A percentile compares a stretch with the other conserved stretches of the same genome.
Evolutionary conservation across 1,140 invertebrate species (phyloP).

Genomic region (Chymomyza costata): DNA sequence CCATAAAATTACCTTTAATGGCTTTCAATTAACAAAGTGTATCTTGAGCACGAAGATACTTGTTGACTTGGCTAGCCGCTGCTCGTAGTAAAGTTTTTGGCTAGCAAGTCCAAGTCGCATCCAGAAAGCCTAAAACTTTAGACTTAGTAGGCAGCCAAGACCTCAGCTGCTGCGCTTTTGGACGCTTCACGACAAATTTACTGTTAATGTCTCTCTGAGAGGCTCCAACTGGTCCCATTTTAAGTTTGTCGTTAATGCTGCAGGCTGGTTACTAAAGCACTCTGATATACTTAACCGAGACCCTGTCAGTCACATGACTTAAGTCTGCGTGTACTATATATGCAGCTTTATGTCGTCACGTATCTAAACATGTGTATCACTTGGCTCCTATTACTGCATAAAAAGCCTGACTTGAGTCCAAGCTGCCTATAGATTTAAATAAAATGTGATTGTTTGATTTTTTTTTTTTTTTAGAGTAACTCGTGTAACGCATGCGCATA

Average conservation of each 20-base stretch:
- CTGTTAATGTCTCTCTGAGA: slow-evolving; percentile 46
- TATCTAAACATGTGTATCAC: slow-evolving; percentile 73
- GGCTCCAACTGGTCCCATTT: slow-evolving; percentile 17
- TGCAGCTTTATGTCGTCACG: slow-evolving; percentile 66
- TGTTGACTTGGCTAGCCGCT: background rate
- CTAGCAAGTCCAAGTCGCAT: no score
- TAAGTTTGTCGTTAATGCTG: slow-evolving; percentile 25
- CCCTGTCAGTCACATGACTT: slow-evolving; percentile 12
- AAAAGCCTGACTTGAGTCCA: slow-evolving; percentile 10
- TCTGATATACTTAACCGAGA: slow-evolving; percentile 12
- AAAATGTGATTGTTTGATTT: slow-evolving; percentile 1
- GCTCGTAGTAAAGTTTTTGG: no score
- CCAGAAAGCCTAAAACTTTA: slow-evolving; percentile 2
- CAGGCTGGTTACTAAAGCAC: slow-evolving; percentile 21
- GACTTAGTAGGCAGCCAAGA: background rate
- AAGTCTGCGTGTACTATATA: slow-evolving; percentile 23
- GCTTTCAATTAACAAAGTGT: slow-evolving; percentile 75
- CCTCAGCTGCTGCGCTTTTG: background rate
- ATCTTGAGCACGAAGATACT: slow-evolving; percentile 64
- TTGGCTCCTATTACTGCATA: slow-evolving; percentile 35
- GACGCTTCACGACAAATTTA: slow-evolving; percentile 56
- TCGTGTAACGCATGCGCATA: background rate
- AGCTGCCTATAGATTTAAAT: no score
- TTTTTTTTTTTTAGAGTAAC: background rate
- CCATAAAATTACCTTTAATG: slow-evolving; percentile 75